phyloP scores from a whole-genome alignment of 2,797 vertebrate species.

The Megaceryle alcyon region DNA sequence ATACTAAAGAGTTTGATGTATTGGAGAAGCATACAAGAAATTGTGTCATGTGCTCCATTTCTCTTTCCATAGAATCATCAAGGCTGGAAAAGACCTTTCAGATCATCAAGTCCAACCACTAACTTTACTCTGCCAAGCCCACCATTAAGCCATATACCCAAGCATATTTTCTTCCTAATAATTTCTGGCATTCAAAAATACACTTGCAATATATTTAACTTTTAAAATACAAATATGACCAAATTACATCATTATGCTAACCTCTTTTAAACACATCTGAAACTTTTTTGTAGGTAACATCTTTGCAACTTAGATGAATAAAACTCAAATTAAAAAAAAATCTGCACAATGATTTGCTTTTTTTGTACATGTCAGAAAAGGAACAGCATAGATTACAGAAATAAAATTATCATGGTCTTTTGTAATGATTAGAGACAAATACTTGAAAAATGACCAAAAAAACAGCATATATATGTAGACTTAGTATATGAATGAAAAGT shows the following conservation, averaged over 20 bases:
- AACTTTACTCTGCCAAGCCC: too few species aligned
- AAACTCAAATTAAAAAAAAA: background rate
- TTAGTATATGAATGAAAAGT: background rate
- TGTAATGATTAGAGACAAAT: background rate
- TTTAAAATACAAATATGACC: background rate
- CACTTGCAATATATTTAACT: background rate
- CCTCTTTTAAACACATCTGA: background rate
- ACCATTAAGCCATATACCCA: too few species aligned
- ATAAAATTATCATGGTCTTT: background rate
- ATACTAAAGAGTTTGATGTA: background rate
- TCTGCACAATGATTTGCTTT: fast-evolving
- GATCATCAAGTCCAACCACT: too few species aligned
- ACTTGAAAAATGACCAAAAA: background rate
- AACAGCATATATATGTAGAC: background rate
- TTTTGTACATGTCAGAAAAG: background rate
- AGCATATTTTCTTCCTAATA: background rate
- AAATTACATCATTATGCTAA: background rate
- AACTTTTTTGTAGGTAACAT: background rate
- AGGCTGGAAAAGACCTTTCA: too few species aligned
- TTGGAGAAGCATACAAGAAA: background rate
- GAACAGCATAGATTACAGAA: background rate
- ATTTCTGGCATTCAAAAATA: background rate
- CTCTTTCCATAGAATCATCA: too few species aligned
- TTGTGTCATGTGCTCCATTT: background rate
- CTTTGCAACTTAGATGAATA: background rate